Evolutionary conservation across 1,140 invertebrate genomes (phyloP), one percentile per base, ranked within the genome.

Genomic region (Chelonus insularis): DNA sequence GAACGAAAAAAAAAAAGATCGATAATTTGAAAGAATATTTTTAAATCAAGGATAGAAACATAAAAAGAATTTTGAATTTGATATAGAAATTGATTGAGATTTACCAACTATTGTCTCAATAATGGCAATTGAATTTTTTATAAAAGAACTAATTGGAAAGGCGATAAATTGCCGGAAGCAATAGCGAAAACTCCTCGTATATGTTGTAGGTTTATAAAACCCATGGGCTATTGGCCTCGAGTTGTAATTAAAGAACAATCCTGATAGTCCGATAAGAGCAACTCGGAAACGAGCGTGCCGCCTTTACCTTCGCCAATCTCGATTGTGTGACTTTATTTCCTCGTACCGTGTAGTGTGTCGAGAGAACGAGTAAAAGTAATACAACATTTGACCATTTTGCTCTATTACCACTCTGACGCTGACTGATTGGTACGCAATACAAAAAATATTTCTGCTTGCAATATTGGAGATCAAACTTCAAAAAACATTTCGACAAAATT

Each of bases 221-320:
- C 37, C 39, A 25, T 51, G 37, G 41, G 60, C 23, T 32, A 51
- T 51, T 34, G 51, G 25, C 43, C 62, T 64, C 47, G 48, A 57
- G 59, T 58, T 61, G 68, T 71, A 71, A 71, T 72, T 72, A 69
- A 72, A 72, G 66, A 72, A 65, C 62, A 63, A 69, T 65, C 64
- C 55, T 43, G 62, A 69, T 62, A 36, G 48, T 20, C 51, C 57
- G 57, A 68, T 67, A 62, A 50, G 61, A 59, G 60, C 56, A 1
- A 21, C 21, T 48, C 23, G 57, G 62, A 45, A 56, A 66, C 62
- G 47, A 50, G 64, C 54, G 63, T 62, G 57, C 66, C 57, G 60
- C 52, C 52, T 59, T 60, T 45, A 39, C 21, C 29, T 37, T 52
- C 9, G 61, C 59, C 45, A 68, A 65, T 62, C 65, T 60, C 60